Conservation (phyloP, 2,113 vertebrate species). For the Nannospalax galili region DNA sequence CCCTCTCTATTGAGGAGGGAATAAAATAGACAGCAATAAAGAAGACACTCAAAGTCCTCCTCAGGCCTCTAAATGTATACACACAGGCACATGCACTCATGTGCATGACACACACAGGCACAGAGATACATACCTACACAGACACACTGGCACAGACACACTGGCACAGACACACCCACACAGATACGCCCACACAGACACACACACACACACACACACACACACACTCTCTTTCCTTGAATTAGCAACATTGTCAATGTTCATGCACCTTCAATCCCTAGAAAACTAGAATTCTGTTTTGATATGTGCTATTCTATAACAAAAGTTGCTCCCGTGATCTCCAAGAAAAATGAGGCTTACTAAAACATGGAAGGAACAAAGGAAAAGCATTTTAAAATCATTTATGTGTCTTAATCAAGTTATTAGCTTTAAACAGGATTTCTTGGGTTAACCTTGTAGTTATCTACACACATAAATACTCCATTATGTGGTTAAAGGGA, state of each 20-base stretch:
- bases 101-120: neutral
- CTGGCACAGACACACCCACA: neutral
- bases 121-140: neutral
- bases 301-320: neutral
- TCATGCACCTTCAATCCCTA: neutral
- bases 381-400: neutral
- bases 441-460: neutral
- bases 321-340: neutral
- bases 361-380: neutral
- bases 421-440: neutral
- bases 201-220: too few relatives aligned
- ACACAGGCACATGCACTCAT: neutral
- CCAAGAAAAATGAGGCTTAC: neutral
- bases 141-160: neutral
- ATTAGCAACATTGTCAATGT: neutral
- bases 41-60: neutral
- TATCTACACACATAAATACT: neutral
- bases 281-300: constrained; percentile 3
- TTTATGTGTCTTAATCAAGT: neutral
- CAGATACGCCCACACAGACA: neutral
- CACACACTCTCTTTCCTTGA: neutral
- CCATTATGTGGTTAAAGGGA: neutral
- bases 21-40: neutral
- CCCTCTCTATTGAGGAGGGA: neutral
- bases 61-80: neutral